phyloP scores from a whole-genome alignment of 2,888 invertebrate genomes.

The Epinotia nisella region DNA sequence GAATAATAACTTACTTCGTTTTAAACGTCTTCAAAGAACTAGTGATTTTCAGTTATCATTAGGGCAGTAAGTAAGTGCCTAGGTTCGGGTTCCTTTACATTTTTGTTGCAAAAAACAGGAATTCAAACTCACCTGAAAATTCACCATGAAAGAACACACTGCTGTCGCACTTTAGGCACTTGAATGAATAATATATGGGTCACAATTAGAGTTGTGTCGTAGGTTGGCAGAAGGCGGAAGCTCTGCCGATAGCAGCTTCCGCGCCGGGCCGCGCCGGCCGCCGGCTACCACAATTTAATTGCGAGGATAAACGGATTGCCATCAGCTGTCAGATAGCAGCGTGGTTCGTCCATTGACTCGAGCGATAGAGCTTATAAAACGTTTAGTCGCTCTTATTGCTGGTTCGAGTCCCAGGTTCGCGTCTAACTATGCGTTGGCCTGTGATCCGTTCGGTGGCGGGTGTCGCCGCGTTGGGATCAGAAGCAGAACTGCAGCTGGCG shows the following conservation, averaged over 20 bases:
- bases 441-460: neutral
- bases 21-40: too few relatives aligned
- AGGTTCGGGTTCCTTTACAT: too few relatives aligned
- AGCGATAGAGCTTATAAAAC: too few relatives aligned
- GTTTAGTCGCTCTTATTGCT: too few relatives aligned
- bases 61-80: too few relatives aligned
- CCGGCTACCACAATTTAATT: neutral
- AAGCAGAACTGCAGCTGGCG: neutral
- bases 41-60: too few relatives aligned
- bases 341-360: too few relatives aligned
- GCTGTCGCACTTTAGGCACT: neutral
- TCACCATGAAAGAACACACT: slow-evolving; percentile 6
- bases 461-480: neutral
- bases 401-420: too few relatives aligned
- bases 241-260: slow-evolving; percentile 13
- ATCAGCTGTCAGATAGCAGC: too few relatives aligned
- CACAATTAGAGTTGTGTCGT: neutral
- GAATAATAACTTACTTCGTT: too few relatives aligned
- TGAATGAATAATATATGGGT: neutral
- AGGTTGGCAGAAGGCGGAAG: neutral
- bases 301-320: neutral
- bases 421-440: neutral
- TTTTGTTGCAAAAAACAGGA: neutral
- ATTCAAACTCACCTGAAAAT: neutral
- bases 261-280: neutral